These are phyloP conservation scores for Pycnonotus jocosus DNA, from an alignment of 2,113 vertebrate genomes.

Conservation along the genomic window DNA sequence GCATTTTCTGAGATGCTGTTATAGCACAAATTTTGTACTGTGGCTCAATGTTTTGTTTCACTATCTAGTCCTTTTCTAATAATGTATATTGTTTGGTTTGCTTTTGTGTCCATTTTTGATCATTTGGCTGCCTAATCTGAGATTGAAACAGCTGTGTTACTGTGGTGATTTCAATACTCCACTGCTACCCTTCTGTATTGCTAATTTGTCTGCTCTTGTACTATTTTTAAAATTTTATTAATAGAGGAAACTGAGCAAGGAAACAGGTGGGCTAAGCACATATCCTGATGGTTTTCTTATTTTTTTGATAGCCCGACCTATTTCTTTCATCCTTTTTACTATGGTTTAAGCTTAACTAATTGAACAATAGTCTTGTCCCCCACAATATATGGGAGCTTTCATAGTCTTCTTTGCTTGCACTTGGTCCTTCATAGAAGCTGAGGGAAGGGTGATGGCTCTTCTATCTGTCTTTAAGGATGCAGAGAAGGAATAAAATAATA, in stretches of 20 bases:
- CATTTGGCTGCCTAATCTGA: not conserved
- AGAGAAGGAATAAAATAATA: not conserved
- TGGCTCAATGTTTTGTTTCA: not conserved
- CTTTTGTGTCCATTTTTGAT: not conserved
- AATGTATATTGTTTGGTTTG: not conserved
- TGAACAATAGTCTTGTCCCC: not conserved
- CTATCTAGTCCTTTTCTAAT: not conserved
- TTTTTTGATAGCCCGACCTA: not conserved
- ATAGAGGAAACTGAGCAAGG: not conserved
- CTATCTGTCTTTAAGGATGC: not conserved
- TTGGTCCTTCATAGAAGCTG: not conserved
- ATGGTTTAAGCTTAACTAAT: not conserved
- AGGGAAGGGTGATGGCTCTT: not conserved
- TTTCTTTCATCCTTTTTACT: not conserved
- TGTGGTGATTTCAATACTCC: not conserved
- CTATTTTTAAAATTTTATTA: not conserved
- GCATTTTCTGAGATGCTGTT: not conserved
- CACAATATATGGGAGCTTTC: not conserved
- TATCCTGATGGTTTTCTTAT: not conserved
- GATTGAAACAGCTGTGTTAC: not conserved
- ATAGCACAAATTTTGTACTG: not conserved
- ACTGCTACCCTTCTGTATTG: not conserved
- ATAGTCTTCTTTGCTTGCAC: not conserved
- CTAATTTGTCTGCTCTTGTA: not conserved
- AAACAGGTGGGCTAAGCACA: not conserved